phyloP scores from a whole-genome alignment of 2,113 vertebrate species.

The Arizona elegans region DNA sequence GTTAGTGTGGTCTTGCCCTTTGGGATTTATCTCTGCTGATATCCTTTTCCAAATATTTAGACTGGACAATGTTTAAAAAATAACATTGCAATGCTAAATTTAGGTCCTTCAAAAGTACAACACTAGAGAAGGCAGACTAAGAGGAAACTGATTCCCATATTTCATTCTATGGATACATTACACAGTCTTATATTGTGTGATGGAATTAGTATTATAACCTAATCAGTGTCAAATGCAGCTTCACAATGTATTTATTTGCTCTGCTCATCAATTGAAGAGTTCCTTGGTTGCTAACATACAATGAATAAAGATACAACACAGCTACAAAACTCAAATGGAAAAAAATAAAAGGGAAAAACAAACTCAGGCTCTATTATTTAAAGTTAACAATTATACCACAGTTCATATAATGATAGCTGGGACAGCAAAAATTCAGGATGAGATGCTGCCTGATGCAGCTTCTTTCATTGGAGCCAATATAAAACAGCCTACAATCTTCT shows the following conservation, averaged over 20 bases:
- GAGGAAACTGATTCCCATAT: neutral
- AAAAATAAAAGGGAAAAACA: neutral
- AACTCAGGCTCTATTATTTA: neutral
- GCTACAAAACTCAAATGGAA: neutral
- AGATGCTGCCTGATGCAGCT: neutral
- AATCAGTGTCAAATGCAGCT: neutral
- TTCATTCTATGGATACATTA: neutral
- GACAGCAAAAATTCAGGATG: neutral
- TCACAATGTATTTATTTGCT: neutral
- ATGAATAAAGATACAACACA: neutral
- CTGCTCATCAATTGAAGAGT: neutral
- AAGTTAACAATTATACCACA: neutral
- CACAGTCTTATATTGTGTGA: neutral
- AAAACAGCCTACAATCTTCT: neutral
- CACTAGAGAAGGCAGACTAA: neutral
- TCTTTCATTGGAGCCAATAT: neutral
- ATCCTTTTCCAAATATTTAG: neutral
- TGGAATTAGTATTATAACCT: neutral
- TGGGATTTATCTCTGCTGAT: neutral
- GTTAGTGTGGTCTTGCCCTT: neutral
- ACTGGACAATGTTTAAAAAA: neutral
- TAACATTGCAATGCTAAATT: neutral
- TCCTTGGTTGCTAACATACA: neutral
- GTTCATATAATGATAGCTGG: neutral
- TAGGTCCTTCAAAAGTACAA: neutral